Conservation (phyloP, 1,140 invertebrate genomes). For the Zaprionus vittiger region DNA sequence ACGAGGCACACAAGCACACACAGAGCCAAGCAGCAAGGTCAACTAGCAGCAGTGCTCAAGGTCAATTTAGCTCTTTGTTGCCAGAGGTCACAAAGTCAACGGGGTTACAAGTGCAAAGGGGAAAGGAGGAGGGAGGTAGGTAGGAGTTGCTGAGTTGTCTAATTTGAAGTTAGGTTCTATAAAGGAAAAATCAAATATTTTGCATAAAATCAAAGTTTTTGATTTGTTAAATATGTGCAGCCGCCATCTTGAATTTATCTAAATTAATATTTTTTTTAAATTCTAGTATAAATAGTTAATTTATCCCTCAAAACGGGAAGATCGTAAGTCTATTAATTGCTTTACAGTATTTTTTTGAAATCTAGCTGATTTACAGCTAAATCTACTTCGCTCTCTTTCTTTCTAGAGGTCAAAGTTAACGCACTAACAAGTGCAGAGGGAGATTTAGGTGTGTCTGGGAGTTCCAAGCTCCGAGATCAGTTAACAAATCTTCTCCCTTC, state of each 20-base stretch:
- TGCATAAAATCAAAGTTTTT: no score
- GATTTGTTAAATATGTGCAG: no score
- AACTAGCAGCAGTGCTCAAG: background rate
- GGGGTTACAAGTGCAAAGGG: background rate
- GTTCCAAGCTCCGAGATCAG: slow-evolving; percentile 23
- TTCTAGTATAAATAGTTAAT: no score
- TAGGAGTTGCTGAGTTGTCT: no score
- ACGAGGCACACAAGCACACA: slow-evolving; percentile 29
- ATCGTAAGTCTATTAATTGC: no score
- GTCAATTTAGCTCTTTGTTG: background rate
- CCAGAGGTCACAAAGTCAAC: background rate
- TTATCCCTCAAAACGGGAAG: no score
- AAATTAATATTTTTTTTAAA: no score
- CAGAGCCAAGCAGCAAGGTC: background rate
- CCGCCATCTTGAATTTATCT: no score
- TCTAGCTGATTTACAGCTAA: no score
- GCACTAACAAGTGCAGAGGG: background rate
- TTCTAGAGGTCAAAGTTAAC: slow-evolving; percentile 31
- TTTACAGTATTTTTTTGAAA: no score
- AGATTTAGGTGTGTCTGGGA: background rate
- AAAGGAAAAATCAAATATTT: no score
- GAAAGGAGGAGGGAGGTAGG: background rate
- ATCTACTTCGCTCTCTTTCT: background rate
- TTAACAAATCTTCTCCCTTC: background rate
- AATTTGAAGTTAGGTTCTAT: no score